Conservation (phyloP, 2,888 invertebrate species). For the Zele albiditarsus region DNA sequence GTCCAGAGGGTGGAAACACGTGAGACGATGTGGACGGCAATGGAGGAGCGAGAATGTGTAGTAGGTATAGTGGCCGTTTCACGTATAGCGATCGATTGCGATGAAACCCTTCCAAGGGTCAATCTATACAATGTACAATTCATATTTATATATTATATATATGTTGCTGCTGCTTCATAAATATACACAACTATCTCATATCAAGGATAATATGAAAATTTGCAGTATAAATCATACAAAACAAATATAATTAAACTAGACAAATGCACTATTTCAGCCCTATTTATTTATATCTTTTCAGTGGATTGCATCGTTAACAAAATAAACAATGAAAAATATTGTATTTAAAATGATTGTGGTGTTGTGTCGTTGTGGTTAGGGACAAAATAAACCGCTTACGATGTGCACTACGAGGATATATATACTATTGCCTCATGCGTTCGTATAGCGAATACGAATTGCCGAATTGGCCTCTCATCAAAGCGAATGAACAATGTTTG, state of each 20-base stretch:
- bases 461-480: constrained; percentile 72
- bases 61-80: constrained; percentile 55
- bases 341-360: not conserved
- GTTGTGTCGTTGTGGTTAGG: constrained; percentile 25
- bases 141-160: not conserved
- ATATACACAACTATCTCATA: too few species aligned
- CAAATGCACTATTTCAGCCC: not conserved
- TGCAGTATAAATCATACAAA: too few species aligned
- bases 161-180: too few species aligned
- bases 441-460: constrained; percentile 53
- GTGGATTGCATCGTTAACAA: too few species aligned
- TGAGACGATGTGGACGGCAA: constrained; percentile 1
- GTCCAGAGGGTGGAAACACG: constrained; percentile 17
- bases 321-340: too few species aligned
- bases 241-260: too few species aligned
- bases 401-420: constrained; percentile 40
- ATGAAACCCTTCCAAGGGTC: constrained; percentile 56
- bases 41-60: not conserved
- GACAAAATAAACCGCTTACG: constrained; percentile 32
- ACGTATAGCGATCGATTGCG: constrained; percentile 60
- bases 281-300: too few species aligned
- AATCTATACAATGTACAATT: not conserved
- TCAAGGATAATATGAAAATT: too few species aligned
- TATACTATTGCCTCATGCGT: constrained; percentile 22
- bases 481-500: constrained; percentile 71